Evolutionary conservation across 2,113 vertebrate species (phyloP).

Genomic region (Numida meleagris): DNA sequence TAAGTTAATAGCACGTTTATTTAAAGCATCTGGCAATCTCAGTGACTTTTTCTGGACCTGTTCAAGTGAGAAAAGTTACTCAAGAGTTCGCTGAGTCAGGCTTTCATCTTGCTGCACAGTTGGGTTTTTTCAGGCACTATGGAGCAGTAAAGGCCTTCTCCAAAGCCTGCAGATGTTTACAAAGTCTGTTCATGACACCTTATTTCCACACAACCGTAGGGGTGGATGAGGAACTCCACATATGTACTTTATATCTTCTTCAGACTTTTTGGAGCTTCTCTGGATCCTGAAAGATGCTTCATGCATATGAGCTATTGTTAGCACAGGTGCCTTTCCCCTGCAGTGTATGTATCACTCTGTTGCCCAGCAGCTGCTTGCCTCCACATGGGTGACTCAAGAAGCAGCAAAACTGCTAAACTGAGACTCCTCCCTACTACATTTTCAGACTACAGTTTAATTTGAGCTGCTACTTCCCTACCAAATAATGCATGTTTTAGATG

Average conservation of each 20-base stretch:
- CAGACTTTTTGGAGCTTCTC: neutral
- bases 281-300: neutral
- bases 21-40: neutral
- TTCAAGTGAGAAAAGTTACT: neutral
- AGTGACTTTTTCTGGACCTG: neutral
- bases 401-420: neutral
- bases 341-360: neutral
- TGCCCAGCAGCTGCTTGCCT: neutral
- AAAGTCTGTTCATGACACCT: neutral
- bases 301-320: neutral
- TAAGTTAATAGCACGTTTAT: neutral
- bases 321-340: neutral
- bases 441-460: neutral
- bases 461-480: neutral
- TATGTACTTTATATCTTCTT: neutral
- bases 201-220: neutral
- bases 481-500: neutral
- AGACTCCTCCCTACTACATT: neutral
- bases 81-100: neutral
- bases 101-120: neutral
- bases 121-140: neutral
- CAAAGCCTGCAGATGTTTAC: neutral
- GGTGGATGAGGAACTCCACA: neutral
- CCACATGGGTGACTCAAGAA: slow-evolving; percentile 26
- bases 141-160: neutral